Evolutionary conservation across 2,797 vertebrate species (phyloP).

Genomic region (Oryzias dopingdopingensis): DNA sequence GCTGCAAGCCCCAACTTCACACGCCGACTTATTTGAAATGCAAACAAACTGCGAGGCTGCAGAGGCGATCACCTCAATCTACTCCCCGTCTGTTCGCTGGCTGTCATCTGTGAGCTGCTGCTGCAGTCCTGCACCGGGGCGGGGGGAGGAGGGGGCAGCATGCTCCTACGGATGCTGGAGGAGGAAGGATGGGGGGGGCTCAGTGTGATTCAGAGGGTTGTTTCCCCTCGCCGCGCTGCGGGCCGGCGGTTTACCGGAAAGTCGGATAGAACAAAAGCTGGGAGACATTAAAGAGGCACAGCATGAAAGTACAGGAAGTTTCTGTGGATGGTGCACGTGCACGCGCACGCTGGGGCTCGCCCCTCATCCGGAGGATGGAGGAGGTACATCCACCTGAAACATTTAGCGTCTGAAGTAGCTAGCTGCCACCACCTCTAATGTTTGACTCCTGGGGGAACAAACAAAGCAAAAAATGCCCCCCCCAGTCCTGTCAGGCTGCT

Average conservation of each 20-base stretch:
- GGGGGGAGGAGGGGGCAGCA: slow-evolving; percentile 4
- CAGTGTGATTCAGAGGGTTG: slow-evolving; percentile 59
- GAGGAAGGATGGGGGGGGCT: slow-evolving; percentile 18
- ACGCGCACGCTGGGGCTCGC: slow-evolving; percentile 18
- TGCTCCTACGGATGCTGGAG: slow-evolving; percentile 36
- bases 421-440: not conserved
- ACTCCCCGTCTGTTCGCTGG: slow-evolving; percentile 57
- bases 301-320: slow-evolving; percentile 54
- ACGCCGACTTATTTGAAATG: slow-evolving; percentile 66
- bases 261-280: slow-evolving; percentile 40
- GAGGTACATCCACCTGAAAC: slow-evolving; percentile 38
- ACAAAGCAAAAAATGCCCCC: slow-evolving; percentile 2
- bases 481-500: slow-evolving; percentile 24
- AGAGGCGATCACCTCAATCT: slow-evolving; percentile 70
- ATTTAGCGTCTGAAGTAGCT: slow-evolving; percentile 1
- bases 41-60: slow-evolving; percentile 64
- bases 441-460: too few relatives aligned
- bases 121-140: slow-evolving; percentile 49
- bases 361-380: slow-evolving; percentile 28
- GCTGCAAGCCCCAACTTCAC: slow-evolving; percentile 55
- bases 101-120: slow-evolving; percentile 56
- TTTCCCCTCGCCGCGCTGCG: slow-evolving; percentile 51
- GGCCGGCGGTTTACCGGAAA: slow-evolving; percentile 58
- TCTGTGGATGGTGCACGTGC: slow-evolving; percentile 25
- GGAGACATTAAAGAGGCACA: slow-evolving; percentile 48